Base-by-base conservation (phyloP, 2,113 vertebrate species). In the Aphyosemion australe region DNA sequence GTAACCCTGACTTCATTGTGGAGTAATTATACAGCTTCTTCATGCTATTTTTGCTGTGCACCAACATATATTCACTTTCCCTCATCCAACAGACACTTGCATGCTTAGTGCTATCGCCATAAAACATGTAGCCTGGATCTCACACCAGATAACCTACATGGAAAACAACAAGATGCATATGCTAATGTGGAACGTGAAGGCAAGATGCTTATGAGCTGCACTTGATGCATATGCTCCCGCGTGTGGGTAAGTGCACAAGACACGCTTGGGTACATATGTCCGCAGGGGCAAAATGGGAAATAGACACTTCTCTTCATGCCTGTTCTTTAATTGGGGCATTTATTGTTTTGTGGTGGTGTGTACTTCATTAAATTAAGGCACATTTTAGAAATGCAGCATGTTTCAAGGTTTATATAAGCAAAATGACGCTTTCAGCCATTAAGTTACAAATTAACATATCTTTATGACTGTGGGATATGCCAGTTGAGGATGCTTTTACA, bases 301-400 rank as follows among this genome's bases (percentile, higher is more conserved):
- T 87, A 90, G 80, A 90, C 90, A 89, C 86, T 90, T 90, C 84
- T 85, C 84, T 90, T 86, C 85, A 90, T 85, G 90, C 87, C 85
- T 90, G 89, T 88, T 90, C 85, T 88, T 89, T 92, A 90, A 92
- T 90, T 92, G 87, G 89, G 90, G 87, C 87, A 90, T 88, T 92
- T 90, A 89, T 92, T 91, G 90, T 92, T 91, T 88, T 86, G 84
- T 78, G 73, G 76, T 80, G 80, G 74, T 89, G 86, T 90, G 91
- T 89, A 86, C 88, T 89, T 91, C 85, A 85, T 90, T 89, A 88
- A 90, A 88, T 88, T 78, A 91, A 86, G 79, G 72, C 87, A 76
- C 83, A 86, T 88, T 88, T 89, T 43, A 83, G 78, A 89, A 87
- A 87, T 81, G 80, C 84, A 50, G 87, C 85, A 76, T 84, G 84